Evolutionary conservation across 2,113 vertebrate species (phyloP).

Genomic region (Tupaia chinensis): DNA sequence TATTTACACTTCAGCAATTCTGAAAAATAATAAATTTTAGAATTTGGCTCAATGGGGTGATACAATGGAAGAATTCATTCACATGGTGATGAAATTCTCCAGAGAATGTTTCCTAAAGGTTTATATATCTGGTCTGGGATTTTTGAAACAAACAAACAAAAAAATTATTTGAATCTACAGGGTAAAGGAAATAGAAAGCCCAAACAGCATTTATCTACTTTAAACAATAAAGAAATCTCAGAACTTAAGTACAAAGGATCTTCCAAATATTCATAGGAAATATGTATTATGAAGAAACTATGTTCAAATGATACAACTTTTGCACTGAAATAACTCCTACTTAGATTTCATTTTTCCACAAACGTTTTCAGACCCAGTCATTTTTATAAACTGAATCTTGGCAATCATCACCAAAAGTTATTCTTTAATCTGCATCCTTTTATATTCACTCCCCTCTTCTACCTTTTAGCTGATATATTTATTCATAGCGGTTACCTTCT

Average conservation of each 20-base stretch:
- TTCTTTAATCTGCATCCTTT: neutral
- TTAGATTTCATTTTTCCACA: no score
- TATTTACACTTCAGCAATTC: neutral
- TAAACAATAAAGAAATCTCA: neutral
- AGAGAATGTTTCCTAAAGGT: constrained; percentile 5
- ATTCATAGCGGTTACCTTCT: neutral
- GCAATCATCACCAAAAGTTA: neutral
- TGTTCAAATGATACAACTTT: no score
- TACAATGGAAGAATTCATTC: neutral
- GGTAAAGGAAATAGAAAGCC: neutral
- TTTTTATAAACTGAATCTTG: constrained; percentile 17
- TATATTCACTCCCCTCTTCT: neutral
- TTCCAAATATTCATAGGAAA: no score
- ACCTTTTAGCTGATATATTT: neutral
- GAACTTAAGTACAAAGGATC: neutral
- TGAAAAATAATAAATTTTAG: constrained; percentile 24
- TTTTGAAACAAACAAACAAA: neutral
- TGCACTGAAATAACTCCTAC: no score
- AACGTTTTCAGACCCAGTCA: no score
- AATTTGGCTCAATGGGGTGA: neutral
- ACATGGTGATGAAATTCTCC: neutral
- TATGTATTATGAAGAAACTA: no score
- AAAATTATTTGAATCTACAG: neutral
- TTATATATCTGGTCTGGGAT: neutral
- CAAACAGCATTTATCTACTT: neutral